phyloP scores from a whole-genome alignment of 2,797 vertebrate genomes.

The Arrhamphus sclerolepis region DNA sequence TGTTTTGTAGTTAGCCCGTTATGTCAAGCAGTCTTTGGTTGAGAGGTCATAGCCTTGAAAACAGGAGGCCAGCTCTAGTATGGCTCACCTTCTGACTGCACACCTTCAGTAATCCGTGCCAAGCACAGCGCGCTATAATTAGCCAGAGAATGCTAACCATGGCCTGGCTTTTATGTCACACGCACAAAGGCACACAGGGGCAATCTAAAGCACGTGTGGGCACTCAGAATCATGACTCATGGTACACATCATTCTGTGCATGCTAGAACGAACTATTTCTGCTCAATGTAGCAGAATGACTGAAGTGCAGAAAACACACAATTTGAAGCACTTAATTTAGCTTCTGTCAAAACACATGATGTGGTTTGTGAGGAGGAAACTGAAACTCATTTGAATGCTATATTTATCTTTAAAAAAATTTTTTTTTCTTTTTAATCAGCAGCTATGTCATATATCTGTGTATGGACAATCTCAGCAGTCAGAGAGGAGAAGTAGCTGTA shows the following conservation, averaged over 20 bases:
- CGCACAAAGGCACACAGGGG: constrained; percentile 48
- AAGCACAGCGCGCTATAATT: constrained; percentile 70
- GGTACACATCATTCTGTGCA: constrained; percentile 55
- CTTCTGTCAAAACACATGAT: constrained; percentile 37
- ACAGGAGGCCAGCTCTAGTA: constrained; percentile 28
- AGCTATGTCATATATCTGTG: constrained; percentile 15
- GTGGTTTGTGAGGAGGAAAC: constrained; percentile 12
- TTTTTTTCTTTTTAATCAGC: constrained; percentile 23
- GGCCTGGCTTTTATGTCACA: constrained; percentile 70
- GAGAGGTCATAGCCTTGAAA: constrained; percentile 39
- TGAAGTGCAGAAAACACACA: constrained; percentile 42
- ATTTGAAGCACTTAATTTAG: constrained; percentile 43
- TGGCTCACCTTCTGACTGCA: constrained; percentile 47
- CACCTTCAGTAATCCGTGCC: constrained; percentile 67
- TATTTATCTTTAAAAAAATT: constrained; percentile 4
- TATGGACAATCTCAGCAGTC: constrained; percentile 2
- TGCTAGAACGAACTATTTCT: constrained; percentile 56
- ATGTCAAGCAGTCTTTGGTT: constrained; percentile 2
- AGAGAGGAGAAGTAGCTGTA: too few relatives aligned
- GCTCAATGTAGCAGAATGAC: constrained; percentile 56
- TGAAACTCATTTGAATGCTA: constrained; percentile 15
- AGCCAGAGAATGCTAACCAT: constrained; percentile 62
- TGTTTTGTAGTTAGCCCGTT: constrained; percentile 1
- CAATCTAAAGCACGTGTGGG: constrained; percentile 40
- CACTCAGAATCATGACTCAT: constrained; percentile 58